phyloP scores from a whole-genome alignment of 2,888 invertebrate genomes.

The Agrotis segetum region DNA sequence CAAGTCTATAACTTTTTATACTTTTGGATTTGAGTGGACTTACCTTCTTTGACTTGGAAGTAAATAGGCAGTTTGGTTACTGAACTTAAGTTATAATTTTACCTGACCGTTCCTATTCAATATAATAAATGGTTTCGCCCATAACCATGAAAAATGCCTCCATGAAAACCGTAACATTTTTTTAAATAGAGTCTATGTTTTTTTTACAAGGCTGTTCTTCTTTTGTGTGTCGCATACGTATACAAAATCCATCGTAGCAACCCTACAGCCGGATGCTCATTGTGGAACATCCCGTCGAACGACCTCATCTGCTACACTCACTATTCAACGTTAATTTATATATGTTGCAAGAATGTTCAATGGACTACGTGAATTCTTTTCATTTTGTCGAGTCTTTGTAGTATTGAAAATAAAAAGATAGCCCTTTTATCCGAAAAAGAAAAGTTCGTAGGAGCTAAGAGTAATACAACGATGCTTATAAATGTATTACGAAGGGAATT shows the following conservation, averaged over 20 bases:
- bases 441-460: not conserved
- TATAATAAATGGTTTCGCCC: not conserved
- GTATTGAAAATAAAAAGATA: not conserved
- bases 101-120: not conserved
- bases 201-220: not conserved
- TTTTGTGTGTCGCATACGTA: slow-evolving; percentile 2
- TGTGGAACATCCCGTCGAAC: slow-evolving; percentile 15
- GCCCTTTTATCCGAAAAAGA: not conserved
- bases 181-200: not conserved
- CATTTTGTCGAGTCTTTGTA: not conserved
- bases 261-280: slow-evolving; percentile 28
- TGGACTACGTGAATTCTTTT: not conserved
- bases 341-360: not conserved
- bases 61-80: too few species aligned
- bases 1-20: too few species aligned
- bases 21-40: too few species aligned
- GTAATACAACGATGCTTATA: too few species aligned
- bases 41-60: too few species aligned
- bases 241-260: not conserved
- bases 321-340: not conserved
- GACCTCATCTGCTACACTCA: not conserved
- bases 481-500: slow-evolving; percentile 43
- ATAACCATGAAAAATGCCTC: not conserved
- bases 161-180: not conserved
- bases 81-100: too few species aligned